A percentile compares a stretch with the other conserved stretches of the same genome.
These are phyloP conservation scores for Taeniopygia guttata DNA, from an alignment of 2,797 vertebrate genomes.

Conservation along the genomic window DNA sequence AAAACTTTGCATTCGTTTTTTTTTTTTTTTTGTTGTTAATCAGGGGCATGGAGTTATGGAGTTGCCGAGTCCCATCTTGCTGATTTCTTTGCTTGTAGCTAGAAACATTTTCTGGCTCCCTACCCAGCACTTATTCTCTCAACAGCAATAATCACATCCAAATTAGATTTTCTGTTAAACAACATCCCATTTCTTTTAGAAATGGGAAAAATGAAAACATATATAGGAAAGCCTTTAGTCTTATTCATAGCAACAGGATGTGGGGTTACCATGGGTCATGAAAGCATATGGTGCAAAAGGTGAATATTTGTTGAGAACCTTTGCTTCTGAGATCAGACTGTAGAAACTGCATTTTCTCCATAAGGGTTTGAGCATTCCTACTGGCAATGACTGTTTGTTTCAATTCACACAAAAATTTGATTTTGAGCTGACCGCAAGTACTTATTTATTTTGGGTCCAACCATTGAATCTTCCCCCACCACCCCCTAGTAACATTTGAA, in stretches of 20 bases:
- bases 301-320: conserved; percentile 21
- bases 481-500: background rate
- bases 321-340: background rate
- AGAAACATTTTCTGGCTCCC: conserved; percentile 38
- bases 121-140: conserved; percentile 49
- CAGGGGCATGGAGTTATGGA: background rate
- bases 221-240: conserved; percentile 45
- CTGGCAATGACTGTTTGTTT: background rate
- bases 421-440: background rate
- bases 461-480: background rate
- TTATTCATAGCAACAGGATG: conserved; percentile 25
- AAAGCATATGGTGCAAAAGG: conserved; percentile 16
- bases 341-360: background rate
- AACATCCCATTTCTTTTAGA: conserved; percentile 23
- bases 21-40: background rate
- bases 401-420: conserved; percentile 8
- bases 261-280: background rate
- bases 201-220: conserved; percentile 44
- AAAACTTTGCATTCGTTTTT: background rate
- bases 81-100: background rate
- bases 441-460: conserved; percentile 19
- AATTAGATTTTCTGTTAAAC: conserved; percentile 56
- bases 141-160: conserved; percentile 61
- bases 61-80: background rate
- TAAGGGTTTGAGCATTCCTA: background rate